Conservation (phyloP, 2,797 vertebrate species). For the Lepus oiostolus region DNA sequence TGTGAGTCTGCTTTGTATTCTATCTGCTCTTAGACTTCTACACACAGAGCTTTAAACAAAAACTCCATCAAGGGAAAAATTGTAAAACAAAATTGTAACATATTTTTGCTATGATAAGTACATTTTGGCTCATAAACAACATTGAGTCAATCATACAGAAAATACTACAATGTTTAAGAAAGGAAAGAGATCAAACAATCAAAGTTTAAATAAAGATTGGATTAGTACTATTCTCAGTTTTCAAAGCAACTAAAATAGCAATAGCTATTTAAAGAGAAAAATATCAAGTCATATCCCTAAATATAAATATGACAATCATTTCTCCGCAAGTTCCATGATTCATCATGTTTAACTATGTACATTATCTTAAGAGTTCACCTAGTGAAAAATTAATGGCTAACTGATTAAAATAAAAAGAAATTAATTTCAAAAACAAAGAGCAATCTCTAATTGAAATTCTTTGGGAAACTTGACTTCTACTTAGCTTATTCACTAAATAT, state of each 20-base stretch:
- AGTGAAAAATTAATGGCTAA: conserved; percentile 8
- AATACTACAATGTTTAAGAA: conserved; percentile 21
- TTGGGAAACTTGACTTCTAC: conserved; percentile 33
- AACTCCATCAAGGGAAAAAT: not conserved
- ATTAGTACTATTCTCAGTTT: conserved; percentile 63
- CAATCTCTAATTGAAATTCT: conserved; percentile 54
- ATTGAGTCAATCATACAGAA: not conserved
- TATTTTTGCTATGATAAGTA: conserved; percentile 1
- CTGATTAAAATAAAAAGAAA: conserved; percentile 50
- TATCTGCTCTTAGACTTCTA: not conserved
- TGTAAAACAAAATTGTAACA: conserved; percentile 24
- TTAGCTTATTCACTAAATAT: conserved; percentile 75
- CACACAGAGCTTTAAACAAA: not conserved
- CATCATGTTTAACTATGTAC: conserved; percentile 48
- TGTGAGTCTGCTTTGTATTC: not conserved
- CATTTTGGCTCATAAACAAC: not conserved
- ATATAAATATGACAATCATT: conserved; percentile 51
- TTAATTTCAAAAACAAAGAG: conserved; percentile 58
- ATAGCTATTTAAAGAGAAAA: conserved; percentile 58
- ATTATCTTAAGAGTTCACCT: conserved; percentile 14
- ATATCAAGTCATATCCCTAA: conserved; percentile 66
- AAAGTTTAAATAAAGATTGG: conserved; percentile 51
- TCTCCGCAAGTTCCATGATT: not conserved
- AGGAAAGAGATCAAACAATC: conserved; percentile 40
- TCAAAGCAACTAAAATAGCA: conserved; percentile 69